Percentiles rank a stretch among this genome's conserved stretches.
phyloP scores from a whole-genome alignment of 2,888 invertebrate genomes.

The Cheilosia vulpina region DNA sequence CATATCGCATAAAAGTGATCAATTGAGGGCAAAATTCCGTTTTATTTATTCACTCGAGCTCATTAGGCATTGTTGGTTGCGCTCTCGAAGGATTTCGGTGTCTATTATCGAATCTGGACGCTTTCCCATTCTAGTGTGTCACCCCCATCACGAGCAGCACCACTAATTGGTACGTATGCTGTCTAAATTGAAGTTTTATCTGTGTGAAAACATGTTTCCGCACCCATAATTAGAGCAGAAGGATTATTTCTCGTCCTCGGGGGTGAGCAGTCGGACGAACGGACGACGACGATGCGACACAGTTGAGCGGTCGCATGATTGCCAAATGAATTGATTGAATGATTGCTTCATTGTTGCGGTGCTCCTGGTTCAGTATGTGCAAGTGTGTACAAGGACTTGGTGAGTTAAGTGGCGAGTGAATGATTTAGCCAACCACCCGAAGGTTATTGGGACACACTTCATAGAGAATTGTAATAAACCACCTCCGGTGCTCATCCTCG shows the following conservation, averaged over 20 bases:
- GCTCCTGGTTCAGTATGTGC: not conserved
- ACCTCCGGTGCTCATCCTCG: conserved; percentile 8
- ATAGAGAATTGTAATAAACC: conserved; percentile 47
- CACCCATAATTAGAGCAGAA: conserved; percentile 66
- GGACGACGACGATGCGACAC: conserved; percentile 52
- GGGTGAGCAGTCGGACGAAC: conserved; percentile 29
- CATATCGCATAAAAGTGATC: conserved; percentile 63
- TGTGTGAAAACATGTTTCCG: conserved; percentile 58
- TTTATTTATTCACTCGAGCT: conserved; percentile 68
- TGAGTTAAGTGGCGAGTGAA: conserved; percentile 24
- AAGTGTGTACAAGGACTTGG: not conserved
- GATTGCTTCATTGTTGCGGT: conserved; percentile 64
- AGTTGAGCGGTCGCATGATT: conserved; percentile 72
- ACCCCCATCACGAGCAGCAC: conserved; percentile 8
- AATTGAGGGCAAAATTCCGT: conserved; percentile 71
- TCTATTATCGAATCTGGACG: not conserved
- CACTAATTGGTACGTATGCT: conserved; percentile 61
- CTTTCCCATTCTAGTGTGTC: not conserved
- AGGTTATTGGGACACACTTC: conserved; percentile 51
- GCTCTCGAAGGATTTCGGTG: conserved; percentile 31
- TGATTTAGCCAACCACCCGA: conserved; percentile 37
- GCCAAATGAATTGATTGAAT: conserved; percentile 76
- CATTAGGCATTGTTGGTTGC: conserved; percentile 68
- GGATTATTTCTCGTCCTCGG: conserved; percentile 41
- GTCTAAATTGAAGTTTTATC: conserved; percentile 33